Percentiles rank a stretch among this genome's conserved stretches.
Evolutionary conservation across 2,888 invertebrate species (phyloP).

Genomic region (Apotomis capreana): DNA sequence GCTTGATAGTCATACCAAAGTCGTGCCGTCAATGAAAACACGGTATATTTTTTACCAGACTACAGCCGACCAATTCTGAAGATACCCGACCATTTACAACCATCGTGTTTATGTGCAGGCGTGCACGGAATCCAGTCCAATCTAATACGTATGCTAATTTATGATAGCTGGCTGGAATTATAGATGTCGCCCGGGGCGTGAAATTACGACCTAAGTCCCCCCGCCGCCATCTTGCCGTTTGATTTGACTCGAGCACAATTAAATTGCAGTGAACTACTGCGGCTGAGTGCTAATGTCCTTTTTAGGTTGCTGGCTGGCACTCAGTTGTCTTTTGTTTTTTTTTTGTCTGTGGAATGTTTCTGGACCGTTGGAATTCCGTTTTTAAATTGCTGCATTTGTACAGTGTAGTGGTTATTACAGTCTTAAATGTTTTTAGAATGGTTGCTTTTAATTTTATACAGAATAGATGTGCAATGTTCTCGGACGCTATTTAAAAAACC

Average conservation of each 20-base stretch:
- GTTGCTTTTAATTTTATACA: background rate
- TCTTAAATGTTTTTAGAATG: slow-evolving; percentile 21
- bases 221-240: slow-evolving; percentile 74
- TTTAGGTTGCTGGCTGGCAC: slow-evolving; percentile 48
- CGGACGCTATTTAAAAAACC: background rate
- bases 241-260: slow-evolving; percentile 64
- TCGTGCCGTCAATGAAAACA: too few relatives aligned
- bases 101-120: slow-evolving; percentile 56
- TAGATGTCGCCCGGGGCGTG: slow-evolving; percentile 77
- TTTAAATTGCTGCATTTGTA: slow-evolving; percentile 32
- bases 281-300: slow-evolving; percentile 57
- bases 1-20: too few relatives aligned
- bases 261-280: slow-evolving; percentile 56
- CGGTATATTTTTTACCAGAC: slow-evolving; percentile 41
- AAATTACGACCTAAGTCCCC: slow-evolving; percentile 65
- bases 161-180: slow-evolving; percentile 77
- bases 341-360: slow-evolving; percentile 43
- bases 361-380: slow-evolving; percentile 22
- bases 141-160: slow-evolving; percentile 83
- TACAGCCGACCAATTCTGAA: slow-evolving; percentile 50
- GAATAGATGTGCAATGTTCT: background rate
- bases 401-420: slow-evolving; percentile 4
- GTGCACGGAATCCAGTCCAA: slow-evolving; percentile 70
- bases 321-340: slow-evolving; percentile 38
- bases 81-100: slow-evolving; percentile 48